Conservation (phyloP, 2,888 invertebrate species). For the Caenorhabditis wallacei region DNA sequence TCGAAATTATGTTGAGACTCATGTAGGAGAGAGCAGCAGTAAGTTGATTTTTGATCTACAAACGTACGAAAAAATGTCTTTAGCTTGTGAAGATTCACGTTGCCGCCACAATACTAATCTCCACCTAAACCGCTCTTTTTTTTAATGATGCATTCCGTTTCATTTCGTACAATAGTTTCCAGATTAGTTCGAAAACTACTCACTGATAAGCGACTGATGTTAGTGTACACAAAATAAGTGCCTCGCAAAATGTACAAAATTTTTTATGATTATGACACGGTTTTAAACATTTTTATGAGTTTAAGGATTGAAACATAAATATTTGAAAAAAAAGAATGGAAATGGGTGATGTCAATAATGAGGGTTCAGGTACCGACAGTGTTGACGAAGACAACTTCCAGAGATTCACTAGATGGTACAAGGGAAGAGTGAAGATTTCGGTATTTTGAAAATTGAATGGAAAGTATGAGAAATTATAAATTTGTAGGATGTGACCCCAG, state of each 20-base stretch:
- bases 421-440: constrained; percentile 63
- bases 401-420: constrained; percentile 66
- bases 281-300: constrained; percentile 24
- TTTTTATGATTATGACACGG: constrained; percentile 22
- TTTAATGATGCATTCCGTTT: not conserved
- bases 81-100: not conserved
- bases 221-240: constrained; percentile 16
- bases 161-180: constrained; percentile 23
- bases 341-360: not conserved
- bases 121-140: constrained; percentile 21
- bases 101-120: constrained; percentile 8
- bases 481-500: constrained; percentile 62
- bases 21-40: constrained; percentile 17
- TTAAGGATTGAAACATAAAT: constrained; percentile 16
- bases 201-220: constrained; percentile 16
- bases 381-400: constrained; percentile 63
- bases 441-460: not conserved
- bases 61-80: not conserved
- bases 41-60: not conserved
- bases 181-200: constrained; percentile 40
- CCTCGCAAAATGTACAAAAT: constrained; percentile 9
- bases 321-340: not conserved
- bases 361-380: constrained; percentile 41
- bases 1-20: not conserved
- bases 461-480: not conserved